Evolutionary conservation across 2,888 invertebrate species (phyloP), one percentile per base, ranked within the genome.

Genomic region (Leucophenga maculata): DNA sequence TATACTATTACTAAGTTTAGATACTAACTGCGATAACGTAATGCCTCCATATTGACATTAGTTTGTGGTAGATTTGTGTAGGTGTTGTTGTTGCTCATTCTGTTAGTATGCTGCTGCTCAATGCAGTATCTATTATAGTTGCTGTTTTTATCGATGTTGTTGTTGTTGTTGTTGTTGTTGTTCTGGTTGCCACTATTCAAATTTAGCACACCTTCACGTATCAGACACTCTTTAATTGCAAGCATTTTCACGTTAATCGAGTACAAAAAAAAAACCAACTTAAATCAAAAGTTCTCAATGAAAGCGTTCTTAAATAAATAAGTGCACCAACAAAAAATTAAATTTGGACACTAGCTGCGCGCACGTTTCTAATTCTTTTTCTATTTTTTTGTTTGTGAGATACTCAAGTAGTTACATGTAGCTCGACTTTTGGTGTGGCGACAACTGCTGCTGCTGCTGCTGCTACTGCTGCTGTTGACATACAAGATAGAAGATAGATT

Each of bases 211-310:
- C 86, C 86, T 79, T 86, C 86, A 64, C 86, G 86, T 73, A 86
- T 86, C 18, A 86, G 73, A 68, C 86, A 86, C 80, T 86, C 86
- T 83, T 86, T 86, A 67, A 86, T 79, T 76, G 86, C 86, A 74
- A 86, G 78, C 86, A 86, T 86, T 60, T 52, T 69, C 18, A 32
- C 57, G 14, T 11, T 16, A 50, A 16, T 11, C 8, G 50, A 4
- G 6, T 4, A 50, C 6, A 50, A 3, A 57, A 22, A 11, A n/a
- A n/a, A n/a, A n/a, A n/a, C n/a, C n/a, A n/a, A 22, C 4, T 6
- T 26, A 22, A 20, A 26, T 57, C 20, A 57, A 57, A 26, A 26
- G 26, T 26, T 26, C 26, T 26, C 26, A 26, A 39, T 39, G 39
- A n/a, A 39, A 59, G 14, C 32, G 32, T 39, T 32, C 18, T 18